phyloP scores from a whole-genome alignment of 92 coral and sea anemone genomes.

The Parazoanthus atlanticus region DNA sequence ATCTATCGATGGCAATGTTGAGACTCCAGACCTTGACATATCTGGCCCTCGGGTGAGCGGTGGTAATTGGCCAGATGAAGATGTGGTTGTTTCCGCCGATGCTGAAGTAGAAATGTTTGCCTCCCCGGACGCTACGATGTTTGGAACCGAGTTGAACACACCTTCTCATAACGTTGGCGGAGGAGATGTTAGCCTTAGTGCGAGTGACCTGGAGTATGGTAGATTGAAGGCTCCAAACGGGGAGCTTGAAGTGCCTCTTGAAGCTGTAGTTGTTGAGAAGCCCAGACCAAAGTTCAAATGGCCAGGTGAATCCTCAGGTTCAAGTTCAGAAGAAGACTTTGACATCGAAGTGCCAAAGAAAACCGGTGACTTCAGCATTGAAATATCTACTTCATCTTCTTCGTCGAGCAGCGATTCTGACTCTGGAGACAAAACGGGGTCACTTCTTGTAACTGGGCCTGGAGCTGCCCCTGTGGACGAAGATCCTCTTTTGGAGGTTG shows the following conservation, averaged over 20 bases:
- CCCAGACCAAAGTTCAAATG: conserved; percentile 4
- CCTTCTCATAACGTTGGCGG: too few relatives aligned
- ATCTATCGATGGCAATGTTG: not conserved
- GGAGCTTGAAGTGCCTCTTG: not conserved
- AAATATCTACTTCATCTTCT: conserved; percentile 20
- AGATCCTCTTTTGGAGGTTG: conserved; percentile 9
- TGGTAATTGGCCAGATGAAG: not conserved
- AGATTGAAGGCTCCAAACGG: too few relatives aligned
- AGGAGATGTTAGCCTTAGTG: too few relatives aligned
- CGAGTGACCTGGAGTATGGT: too few relatives aligned
- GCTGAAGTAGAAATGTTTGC: conserved; percentile 24
- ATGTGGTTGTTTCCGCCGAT: not conserved
- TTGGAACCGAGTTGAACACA: not conserved
- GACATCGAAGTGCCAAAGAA: not conserved
- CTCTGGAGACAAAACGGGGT: not conserved
- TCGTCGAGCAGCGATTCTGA: conserved; percentile 21
- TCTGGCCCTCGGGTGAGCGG: too few relatives aligned
- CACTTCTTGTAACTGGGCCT: not conserved
- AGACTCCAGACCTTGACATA: not conserved
- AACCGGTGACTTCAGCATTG: conserved; percentile 4
- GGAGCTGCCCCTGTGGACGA: not conserved
- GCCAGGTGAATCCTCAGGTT: not conserved
- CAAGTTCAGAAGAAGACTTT: conserved; percentile 5
- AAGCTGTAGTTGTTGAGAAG: not conserved
- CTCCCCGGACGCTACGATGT: not conserved